Evolutionary conservation across 2,797 vertebrate species (phyloP), one percentile per base, ranked within the genome.

Genomic region (Manis javanica): DNA sequence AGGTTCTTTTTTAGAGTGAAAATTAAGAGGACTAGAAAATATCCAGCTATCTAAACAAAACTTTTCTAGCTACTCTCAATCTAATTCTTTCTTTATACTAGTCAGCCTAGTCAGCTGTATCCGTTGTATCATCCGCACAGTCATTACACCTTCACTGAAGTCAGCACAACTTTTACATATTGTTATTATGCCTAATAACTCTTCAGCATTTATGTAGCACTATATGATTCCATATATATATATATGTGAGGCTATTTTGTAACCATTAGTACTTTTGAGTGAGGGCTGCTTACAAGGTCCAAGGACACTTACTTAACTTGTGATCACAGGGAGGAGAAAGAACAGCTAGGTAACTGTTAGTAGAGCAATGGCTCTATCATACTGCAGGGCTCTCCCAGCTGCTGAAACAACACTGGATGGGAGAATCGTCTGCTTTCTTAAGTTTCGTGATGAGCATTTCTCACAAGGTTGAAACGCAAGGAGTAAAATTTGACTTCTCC

Each of bases 401-500:
- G 21, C 1, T 95, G 92, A 72, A 91, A 90, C n/a, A 81, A 49
- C 55, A 64, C 42, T 24, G 1, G 83, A 29, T 1, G 66, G 55
- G 29, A 87, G 55, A 51, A 0, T 24, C 92, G 19, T 53, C 66
- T 21, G 9, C 29, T 88, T 95, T 88, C 51, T 63, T 95, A 63
- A 34, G 3, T 77, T 19, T 46, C 23, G 7, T 10, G 13, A 24
- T 94, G 59, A 95, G 31, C 63, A 64, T 75, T 23, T 71, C 91
- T 7, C 81, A 68, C 49, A 91, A 78, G 24, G 57, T 81, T 82
- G 61, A 97, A 98, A 97, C 97, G 95, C 94, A 39, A 97, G 86
- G 69, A 94, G 86, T 24, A 55, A 95, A 72, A 96, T 69, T 55
- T 89, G 9, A 0, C 42, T 95, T 94, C 29, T 96, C 37, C 7